These are phyloP conservation scores for Huso huso DNA, from an alignment of 2,797 vertebrate species.

Conservation along the genomic window DNA sequence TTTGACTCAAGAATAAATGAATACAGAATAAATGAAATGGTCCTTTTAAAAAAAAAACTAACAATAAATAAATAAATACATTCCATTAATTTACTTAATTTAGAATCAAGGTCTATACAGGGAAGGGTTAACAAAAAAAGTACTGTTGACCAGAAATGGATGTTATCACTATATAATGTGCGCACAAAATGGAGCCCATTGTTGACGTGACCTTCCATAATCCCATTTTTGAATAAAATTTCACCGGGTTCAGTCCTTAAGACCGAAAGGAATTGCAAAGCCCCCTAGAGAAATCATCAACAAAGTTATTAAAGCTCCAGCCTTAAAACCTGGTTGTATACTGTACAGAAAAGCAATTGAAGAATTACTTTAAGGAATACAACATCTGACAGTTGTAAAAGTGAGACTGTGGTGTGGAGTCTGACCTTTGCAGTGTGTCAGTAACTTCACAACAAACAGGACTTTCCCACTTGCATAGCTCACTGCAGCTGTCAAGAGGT, in stretches of 20 bases:
- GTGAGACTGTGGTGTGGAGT: not conserved
- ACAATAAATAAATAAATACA: too few relatives aligned
- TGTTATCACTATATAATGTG: not conserved
- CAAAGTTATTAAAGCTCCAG: not conserved
- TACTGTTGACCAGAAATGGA: not conserved
- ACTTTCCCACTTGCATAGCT: not conserved
- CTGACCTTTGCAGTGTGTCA: not conserved
- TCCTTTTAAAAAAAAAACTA: too few relatives aligned
- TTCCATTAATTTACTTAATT: too few relatives aligned
- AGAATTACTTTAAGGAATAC: not conserved
- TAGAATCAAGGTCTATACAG: not conserved
- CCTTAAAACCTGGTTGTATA: not conserved
- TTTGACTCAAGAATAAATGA: too few relatives aligned
- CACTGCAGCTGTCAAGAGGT: not conserved
- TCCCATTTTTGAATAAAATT: not conserved
- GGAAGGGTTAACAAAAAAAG: not conserved
- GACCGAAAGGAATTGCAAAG: too few relatives aligned
- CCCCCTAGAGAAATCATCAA: too few relatives aligned
- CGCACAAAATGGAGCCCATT: not conserved
- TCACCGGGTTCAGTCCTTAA: not conserved
- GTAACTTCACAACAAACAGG: constrained; percentile 3
- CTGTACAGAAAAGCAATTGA: not conserved
- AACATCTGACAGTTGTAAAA: not conserved
- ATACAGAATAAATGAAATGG: too few relatives aligned
- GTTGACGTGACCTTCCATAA: not conserved